Conservation (phyloP, 2,888 invertebrate species). For the Heteromurus nitidus region DNA sequence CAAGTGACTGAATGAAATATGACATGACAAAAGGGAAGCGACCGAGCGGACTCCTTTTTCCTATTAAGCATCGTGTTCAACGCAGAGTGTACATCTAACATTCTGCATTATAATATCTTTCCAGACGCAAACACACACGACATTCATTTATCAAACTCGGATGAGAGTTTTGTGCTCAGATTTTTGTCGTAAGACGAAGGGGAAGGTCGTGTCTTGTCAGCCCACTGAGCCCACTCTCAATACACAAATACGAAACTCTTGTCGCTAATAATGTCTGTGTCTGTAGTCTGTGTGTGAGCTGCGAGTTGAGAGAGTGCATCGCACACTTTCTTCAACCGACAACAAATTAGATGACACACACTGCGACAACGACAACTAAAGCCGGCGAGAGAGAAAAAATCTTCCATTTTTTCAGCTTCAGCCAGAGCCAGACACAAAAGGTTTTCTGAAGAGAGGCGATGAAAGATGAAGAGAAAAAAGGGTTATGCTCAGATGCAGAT, state of each 20-base stretch:
- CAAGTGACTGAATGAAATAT: conserved; percentile 7
- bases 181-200: background rate
- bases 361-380: background rate
- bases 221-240: background rate
- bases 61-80: no score
- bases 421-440: background rate
- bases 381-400: background rate
- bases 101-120: no score
- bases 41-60: no score
- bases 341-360: conserved; percentile 22
- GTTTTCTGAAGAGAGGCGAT: background rate
- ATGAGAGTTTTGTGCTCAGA: background rate
- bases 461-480: background rate
- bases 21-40: no score
- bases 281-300: background rate
- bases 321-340: no score
- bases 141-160: no score
- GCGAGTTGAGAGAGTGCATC: no score
- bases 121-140: background rate
- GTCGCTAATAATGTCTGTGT: background rate
- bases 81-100: background rate
- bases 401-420: background rate
- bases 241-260: background rate
- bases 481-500: background rate
- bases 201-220: background rate